Percentiles rank a stretch among this genome's conserved stretches.
phyloP scores from a whole-genome alignment of 2,113 vertebrate genomes.

The Hippoglossus stenolepis region DNA sequence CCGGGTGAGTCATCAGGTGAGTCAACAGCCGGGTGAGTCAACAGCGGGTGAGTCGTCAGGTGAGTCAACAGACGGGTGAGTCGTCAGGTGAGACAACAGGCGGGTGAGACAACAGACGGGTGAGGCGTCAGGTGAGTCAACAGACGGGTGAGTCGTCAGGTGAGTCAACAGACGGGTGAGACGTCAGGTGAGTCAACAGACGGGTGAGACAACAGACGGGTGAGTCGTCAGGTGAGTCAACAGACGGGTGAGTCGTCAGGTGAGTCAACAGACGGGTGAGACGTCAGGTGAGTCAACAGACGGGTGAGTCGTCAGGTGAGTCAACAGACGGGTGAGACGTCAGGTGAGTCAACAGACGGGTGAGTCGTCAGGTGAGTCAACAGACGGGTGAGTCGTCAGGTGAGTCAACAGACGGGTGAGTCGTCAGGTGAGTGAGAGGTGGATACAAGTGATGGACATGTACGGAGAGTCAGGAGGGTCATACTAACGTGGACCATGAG shows the following conservation, averaged over 20 bases:
- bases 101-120: too few relatives aligned
- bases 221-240: too few relatives aligned
- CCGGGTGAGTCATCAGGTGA: too few relatives aligned
- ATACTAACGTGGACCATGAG: constrained; percentile 90
- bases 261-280: constrained; percentile 18
- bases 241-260: constrained; percentile 1
- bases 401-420: too few relatives aligned
- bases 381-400: background rate
- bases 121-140: constrained; percentile 25
- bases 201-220: background rate
- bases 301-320: constrained; percentile 27
- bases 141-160: too few relatives aligned
- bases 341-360: constrained; percentile 8
- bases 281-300: background rate
- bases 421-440: constrained; percentile 29
- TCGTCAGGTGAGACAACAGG: constrained; percentile 22
- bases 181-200: background rate
- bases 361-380: too few relatives aligned
- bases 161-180: background rate
- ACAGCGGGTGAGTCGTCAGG: too few relatives aligned
- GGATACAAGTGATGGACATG: background rate
- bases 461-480: constrained; percentile 64
- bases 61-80: background rate
- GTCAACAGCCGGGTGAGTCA: background rate
- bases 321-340: too few relatives aligned